Percentiles rank a stretch among this genome's conserved stretches.
Conservation (phyloP, 2,113 vertebrate genomes). For the Hymenochirus boettgeri region DNA sequence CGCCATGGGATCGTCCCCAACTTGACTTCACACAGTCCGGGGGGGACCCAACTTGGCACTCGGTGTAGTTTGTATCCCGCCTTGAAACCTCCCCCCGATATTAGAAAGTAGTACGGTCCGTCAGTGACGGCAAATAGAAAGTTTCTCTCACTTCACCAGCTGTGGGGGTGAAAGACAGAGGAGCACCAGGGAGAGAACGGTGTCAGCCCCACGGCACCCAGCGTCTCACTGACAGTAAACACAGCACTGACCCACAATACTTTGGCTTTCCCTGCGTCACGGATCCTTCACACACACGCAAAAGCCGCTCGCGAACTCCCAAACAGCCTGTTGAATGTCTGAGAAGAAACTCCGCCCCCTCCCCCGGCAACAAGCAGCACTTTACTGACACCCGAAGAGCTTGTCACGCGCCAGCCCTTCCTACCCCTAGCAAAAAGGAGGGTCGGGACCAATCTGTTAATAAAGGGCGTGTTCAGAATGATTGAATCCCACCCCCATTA, state of each 20-base stretch:
- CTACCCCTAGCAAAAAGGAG: neutral
- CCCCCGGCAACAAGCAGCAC: conserved; percentile 33
- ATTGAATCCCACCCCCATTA: too few relatives aligned
- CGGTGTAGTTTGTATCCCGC: too few relatives aligned
- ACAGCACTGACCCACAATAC: neutral
- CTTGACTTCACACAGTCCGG: neutral
- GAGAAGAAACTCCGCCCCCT: conserved; percentile 6
- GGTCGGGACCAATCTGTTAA: too few relatives aligned
- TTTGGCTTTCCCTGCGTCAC: neutral
- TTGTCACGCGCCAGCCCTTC: conserved; percentile 27
- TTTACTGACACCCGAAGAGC: conserved; percentile 28
- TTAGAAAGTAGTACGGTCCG: neutral
- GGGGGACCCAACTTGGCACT: neutral
- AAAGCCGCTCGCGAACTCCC: conserved; percentile 20
- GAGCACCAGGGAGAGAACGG: too few relatives aligned
- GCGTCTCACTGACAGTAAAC: neutral
- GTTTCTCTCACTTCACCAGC: conserved; percentile 20
- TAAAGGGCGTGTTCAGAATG: too few relatives aligned
- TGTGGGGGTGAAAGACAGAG: neutral
- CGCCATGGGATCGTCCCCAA: conserved; percentile 57
- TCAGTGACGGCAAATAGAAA: neutral
- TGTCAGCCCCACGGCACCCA: neutral
- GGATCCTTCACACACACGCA: neutral
- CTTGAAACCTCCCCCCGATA: too few relatives aligned
- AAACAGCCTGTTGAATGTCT: conserved; percentile 56